phyloP scores from a whole-genome alignment of 64 coral and sea anemone species.

The Anthopleura sola region DNA sequence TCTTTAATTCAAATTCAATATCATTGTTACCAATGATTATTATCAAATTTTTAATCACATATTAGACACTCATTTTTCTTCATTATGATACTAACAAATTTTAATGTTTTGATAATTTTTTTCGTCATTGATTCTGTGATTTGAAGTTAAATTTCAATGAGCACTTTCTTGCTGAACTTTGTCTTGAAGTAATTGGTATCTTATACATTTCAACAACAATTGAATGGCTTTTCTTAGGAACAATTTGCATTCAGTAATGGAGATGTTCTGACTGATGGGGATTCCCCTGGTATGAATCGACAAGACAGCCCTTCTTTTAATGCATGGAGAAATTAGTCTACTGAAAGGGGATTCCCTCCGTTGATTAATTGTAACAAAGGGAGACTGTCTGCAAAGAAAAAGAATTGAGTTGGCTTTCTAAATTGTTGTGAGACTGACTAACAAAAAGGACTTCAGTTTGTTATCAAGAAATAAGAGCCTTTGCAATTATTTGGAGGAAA shows the following conservation, averaged over 20 bases:
- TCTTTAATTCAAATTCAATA: no score
- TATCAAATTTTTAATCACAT: no score
- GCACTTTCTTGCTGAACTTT: neutral
- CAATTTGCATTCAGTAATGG: slow-evolving; percentile 50
- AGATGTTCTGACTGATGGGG: slow-evolving; percentile 75
- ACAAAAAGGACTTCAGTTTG: no score
- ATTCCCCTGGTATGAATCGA: slow-evolving; percentile 4
- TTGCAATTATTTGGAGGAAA: no score
- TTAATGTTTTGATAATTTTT: no score
- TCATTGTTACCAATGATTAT: no score
- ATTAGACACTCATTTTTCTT: no score
- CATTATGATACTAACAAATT: no score
- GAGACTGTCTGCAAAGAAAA: no score
- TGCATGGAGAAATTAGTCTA: slow-evolving; percentile 70
- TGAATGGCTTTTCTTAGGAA: slow-evolving; percentile 21
- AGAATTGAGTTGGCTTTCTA: no score
- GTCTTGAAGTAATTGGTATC: neutral
- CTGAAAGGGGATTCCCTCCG: neutral
- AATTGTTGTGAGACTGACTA: no score
- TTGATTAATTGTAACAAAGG: neutral
- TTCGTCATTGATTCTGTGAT: no score
- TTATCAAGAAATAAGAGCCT: neutral
- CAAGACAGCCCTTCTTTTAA: slow-evolving; percentile 65
- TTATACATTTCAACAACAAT: neutral
- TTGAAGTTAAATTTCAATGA: neutral